Evolutionary conservation across 2,113 vertebrate genomes (phyloP).

Genomic region (Tyto alba): DNA sequence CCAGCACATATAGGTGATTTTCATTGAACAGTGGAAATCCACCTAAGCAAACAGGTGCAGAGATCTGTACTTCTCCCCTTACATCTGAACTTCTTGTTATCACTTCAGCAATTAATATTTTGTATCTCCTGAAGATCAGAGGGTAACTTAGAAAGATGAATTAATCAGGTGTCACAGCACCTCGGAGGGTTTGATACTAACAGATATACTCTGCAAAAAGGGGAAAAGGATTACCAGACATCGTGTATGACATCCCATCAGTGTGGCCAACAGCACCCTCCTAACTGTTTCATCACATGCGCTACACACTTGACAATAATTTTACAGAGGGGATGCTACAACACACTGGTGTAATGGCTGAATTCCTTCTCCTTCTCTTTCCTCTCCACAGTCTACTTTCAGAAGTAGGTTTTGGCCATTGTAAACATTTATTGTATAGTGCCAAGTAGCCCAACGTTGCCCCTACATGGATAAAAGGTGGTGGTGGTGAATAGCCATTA

Average conservation of each 20-base stretch:
- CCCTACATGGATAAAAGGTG: background rate
- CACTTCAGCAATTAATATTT: background rate
- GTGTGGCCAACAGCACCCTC: accelerated
- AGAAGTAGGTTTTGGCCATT: background rate
- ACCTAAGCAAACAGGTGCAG: background rate
- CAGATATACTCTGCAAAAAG: background rate
- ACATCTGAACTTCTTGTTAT: background rate
- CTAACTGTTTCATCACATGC: background rate
- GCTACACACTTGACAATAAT: background rate
- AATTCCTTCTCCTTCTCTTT: background rate
- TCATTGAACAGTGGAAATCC: background rate
- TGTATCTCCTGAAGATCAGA: background rate
- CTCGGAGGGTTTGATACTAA: background rate
- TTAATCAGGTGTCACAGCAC: background rate
- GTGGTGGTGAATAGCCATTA: background rate
- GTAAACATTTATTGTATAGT: background rate
- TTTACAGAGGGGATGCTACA: background rate
- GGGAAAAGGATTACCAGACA: background rate
- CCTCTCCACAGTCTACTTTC: background rate
- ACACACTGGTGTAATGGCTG: background rate
- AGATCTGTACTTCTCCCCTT: background rate
- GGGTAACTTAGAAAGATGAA: background rate
- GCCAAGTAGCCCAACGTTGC: accelerated
- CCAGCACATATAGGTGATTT: background rate
- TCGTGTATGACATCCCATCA: background rate